Percentiles rank a stretch among this genome's conserved stretches.
phyloP scores from a whole-genome alignment of 2,797 vertebrate genomes.

The Karalla daura region DNA sequence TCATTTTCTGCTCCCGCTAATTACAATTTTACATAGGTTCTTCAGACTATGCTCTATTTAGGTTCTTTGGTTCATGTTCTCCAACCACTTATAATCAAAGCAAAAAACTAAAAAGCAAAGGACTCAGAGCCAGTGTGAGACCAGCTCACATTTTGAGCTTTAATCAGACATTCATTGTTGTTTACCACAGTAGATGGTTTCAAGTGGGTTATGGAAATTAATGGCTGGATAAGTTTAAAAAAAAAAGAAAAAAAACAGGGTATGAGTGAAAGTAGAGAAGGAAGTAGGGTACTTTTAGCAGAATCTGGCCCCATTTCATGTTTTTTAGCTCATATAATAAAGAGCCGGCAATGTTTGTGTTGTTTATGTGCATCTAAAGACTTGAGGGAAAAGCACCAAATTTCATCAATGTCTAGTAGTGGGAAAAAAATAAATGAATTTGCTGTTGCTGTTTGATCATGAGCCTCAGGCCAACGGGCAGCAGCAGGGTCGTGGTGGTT shows the following conservation, averaged over 20 bases:
- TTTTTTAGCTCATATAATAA: conserved; percentile 40
- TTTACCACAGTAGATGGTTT: too few species aligned
- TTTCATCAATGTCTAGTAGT: conserved; percentile 32
- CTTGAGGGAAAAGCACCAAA: conserved; percentile 23
- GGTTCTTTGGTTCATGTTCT: too few species aligned
- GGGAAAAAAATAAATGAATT: conserved; percentile 37
- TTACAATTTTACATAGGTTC: background rate
- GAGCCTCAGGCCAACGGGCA: conserved; percentile 18
- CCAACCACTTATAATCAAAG: too few species aligned
- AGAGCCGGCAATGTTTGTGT: conserved; percentile 15
- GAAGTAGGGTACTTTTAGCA: conserved; percentile 5
- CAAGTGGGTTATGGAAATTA: too few species aligned
- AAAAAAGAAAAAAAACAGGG: too few species aligned
- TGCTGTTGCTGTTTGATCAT: conserved; percentile 37
- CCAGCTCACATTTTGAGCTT: too few species aligned
- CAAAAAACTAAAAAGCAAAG: too few species aligned
- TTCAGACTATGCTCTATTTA: too few species aligned
- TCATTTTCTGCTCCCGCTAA: too few species aligned
- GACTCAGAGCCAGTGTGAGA: too few species aligned
- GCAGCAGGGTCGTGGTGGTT: conserved; percentile 3
- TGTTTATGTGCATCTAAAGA: conserved; percentile 19
- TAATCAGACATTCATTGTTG: too few species aligned
- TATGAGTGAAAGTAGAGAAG: conserved; percentile 45
- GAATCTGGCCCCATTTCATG: conserved; percentile 11
- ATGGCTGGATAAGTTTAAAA: too few species aligned